A percentile compares a stretch with the other conserved stretches of the same genome.
phyloP scores from a whole-genome alignment of 2,797 vertebrate genomes.

The Stomatorhinus walkeri region DNA sequence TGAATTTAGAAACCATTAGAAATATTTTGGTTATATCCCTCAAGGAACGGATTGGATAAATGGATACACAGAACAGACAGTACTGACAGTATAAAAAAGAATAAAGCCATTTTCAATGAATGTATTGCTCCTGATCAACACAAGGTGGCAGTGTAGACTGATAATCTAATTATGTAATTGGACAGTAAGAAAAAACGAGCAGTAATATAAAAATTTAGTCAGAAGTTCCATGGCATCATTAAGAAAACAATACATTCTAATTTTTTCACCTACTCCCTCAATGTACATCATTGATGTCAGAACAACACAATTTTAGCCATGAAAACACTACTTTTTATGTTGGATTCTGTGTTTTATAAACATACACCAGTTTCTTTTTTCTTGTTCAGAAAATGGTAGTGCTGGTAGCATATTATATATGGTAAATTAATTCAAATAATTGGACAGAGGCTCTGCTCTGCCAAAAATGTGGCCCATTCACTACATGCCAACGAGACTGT shows the following conservation, averaged over 20 bases:
- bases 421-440: not conserved
- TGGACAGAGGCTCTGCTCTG: not conserved
- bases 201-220: not conserved
- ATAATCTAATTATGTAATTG: not conserved
- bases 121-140: slow-evolving; percentile 21
- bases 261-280: not conserved
- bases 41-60: not conserved
- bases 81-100: not conserved
- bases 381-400: not conserved
- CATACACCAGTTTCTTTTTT: not conserved
- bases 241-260: not conserved
- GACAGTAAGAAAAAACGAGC: not conserved
- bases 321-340: not conserved
- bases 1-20: not conserved
- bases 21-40: not conserved
- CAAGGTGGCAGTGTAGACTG: slow-evolving; percentile 42
- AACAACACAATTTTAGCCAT: not conserved
- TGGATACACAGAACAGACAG: not conserved
- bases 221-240: not conserved
- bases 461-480: not conserved
- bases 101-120: not conserved
- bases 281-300: not conserved
- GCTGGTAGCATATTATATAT: not conserved
- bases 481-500: not conserved
- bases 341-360: not conserved